phyloP scores from a whole-genome alignment of 2,113 vertebrate genomes.

The Poeciliopsis occidentalis region DNA sequence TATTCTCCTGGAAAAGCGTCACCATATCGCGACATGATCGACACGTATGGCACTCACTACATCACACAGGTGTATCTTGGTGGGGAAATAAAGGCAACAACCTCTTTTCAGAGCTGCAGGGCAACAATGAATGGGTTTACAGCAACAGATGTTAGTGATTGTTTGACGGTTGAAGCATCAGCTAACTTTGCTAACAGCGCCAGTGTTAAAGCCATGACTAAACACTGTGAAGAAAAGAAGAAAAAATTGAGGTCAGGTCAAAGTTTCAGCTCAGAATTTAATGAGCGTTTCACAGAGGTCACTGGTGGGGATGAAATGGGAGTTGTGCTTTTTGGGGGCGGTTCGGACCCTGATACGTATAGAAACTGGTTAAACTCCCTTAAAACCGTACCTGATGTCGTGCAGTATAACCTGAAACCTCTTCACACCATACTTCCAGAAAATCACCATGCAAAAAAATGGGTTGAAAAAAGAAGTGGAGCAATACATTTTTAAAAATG shows the following conservation, averaged over 20 bases:
- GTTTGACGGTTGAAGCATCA: slow-evolving; percentile 65
- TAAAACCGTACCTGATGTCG: slow-evolving; percentile 57
- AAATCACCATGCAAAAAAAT: slow-evolving; percentile 8
- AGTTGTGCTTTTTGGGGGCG: slow-evolving; percentile 36
- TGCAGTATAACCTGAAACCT: slow-evolving; percentile 73
- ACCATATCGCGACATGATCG: slow-evolving; percentile 42
- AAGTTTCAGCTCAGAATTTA: slow-evolving; percentile 59
- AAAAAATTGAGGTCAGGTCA: neutral
- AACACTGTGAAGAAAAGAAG: slow-evolving; percentile 23
- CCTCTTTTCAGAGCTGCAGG: slow-evolving; percentile 59
- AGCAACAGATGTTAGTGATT: slow-evolving; percentile 54
- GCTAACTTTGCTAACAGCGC: neutral
- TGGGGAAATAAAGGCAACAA: slow-evolving; percentile 51
- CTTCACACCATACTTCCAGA: slow-evolving; percentile 66
- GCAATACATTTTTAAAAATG: slow-evolving; percentile 72
- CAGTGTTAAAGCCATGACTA: neutral
- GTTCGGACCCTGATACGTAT: slow-evolving; percentile 13
- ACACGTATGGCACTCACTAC: slow-evolving; percentile 71
- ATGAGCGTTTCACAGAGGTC: slow-evolving; percentile 46
- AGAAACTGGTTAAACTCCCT: slow-evolving; percentile 45
- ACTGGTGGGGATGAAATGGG: slow-evolving; percentile 36
- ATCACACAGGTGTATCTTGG: slow-evolving; percentile 56
- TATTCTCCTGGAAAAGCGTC: neutral
- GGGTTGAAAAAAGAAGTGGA: slow-evolving; percentile 74
- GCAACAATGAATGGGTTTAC: slow-evolving; percentile 50